Evolutionary conservation across 53 echinoderm and acorn worm species (phyloP).

Genomic region (Hippasteria phrygiana): DNA sequence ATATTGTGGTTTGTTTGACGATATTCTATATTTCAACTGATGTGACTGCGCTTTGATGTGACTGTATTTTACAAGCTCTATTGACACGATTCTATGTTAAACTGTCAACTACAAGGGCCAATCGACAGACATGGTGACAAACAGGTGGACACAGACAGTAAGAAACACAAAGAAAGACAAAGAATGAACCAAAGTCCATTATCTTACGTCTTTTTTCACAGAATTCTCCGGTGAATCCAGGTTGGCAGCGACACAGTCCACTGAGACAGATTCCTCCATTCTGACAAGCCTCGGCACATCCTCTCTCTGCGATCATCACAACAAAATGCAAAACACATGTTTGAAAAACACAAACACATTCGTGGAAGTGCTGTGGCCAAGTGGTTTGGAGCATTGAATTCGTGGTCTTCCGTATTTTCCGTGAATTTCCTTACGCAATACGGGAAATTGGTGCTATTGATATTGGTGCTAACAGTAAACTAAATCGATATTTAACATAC

Average conservation of each 20-base stretch:
- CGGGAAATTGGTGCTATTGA: not conserved
- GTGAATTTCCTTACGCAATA: too few species aligned
- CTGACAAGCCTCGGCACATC: constrained; percentile 77
- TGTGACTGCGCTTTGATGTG: too few species aligned
- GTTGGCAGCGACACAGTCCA: constrained; percentile 77
- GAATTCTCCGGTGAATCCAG: constrained; percentile 77
- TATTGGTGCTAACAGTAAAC: not conserved
- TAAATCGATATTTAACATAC: constrained; percentile 41
- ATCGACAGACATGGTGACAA: not conserved
- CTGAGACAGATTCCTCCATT: constrained; percentile 85
- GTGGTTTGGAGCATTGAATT: not conserved
- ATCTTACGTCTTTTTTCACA: constrained; percentile 80
- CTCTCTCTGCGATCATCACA: constrained; percentile 27
- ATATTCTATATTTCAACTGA: too few species aligned
- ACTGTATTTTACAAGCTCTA: too few species aligned
- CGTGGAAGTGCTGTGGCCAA: not conserved
- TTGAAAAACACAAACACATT: not conserved
- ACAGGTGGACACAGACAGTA: too few species aligned
- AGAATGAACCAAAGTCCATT: too few species aligned
- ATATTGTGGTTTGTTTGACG: too few species aligned
- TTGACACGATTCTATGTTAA: too few species aligned
- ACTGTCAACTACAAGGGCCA: too few species aligned
- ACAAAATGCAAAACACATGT: not conserved
- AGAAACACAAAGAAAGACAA: not conserved
- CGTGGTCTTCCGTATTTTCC: too few species aligned